Evolutionary conservation across 2,113 vertebrate species (phyloP).

Genomic region (Oreotrochilus melanogaster): DNA sequence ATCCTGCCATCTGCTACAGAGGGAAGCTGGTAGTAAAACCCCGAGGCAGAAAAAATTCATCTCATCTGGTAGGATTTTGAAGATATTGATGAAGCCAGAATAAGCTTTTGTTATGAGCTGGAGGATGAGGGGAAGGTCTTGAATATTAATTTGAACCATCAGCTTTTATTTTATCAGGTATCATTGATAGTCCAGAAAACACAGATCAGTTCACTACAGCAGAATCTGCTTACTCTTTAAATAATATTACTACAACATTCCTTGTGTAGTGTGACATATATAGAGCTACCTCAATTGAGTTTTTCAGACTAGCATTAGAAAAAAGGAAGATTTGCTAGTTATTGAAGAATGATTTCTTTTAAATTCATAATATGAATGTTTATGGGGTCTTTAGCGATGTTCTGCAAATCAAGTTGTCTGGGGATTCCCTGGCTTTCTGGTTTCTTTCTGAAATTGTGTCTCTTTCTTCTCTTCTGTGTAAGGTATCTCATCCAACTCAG

Average conservation of each 20-base stretch:
- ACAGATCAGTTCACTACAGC: neutral
- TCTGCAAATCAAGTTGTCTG: neutral
- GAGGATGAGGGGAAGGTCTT: neutral
- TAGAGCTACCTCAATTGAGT: neutral
- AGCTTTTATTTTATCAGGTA: neutral
- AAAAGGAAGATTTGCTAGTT: neutral
- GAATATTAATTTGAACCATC: neutral
- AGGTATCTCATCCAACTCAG: neutral
- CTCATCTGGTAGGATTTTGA: neutral
- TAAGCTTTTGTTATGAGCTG: neutral
- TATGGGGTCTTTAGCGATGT: neutral
- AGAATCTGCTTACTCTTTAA: neutral
- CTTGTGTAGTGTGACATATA: neutral
- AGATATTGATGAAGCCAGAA: neutral
- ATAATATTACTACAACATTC: neutral
- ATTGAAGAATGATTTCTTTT: neutral
- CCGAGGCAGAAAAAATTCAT: neutral
- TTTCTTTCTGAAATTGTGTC: neutral
- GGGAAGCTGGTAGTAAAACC: neutral
- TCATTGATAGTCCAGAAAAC: neutral
- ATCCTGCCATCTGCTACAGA: neutral
- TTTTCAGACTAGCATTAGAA: neutral
- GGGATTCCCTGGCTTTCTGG: neutral
- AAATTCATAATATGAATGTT: neutral
- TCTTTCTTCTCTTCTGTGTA: neutral